Conservation (phyloP, 2,888 invertebrate species). For the Rhyacophila evoluta region DNA sequence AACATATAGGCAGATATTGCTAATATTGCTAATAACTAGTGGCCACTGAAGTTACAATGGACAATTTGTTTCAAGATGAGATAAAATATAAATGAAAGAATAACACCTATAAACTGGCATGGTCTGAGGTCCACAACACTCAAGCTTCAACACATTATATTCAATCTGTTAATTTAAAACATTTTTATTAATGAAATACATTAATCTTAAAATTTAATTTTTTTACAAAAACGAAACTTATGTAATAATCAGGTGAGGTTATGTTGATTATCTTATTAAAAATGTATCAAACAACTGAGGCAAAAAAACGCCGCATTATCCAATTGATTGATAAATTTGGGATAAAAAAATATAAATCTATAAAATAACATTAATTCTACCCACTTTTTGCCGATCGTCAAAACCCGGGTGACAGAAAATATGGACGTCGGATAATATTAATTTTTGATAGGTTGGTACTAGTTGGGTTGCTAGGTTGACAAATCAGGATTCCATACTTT, state of each 20-base stretch:
- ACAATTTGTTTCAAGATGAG: too few species aligned
- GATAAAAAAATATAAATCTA: too few species aligned
- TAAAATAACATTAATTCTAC: not conserved
- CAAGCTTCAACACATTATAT: too few species aligned
- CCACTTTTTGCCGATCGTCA: constrained; percentile 18
- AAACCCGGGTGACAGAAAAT: constrained; percentile 13
- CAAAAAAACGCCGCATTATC: not conserved
- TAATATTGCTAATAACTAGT: too few species aligned
- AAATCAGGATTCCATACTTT: too few species aligned
- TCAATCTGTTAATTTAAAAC: too few species aligned
- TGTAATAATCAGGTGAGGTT: constrained; percentile 17
- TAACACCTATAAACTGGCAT: too few species aligned
- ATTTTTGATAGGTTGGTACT: not conserved
- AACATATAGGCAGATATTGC: too few species aligned
- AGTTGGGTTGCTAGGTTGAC: not conserved
- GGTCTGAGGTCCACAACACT: too few species aligned
- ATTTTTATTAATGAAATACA: too few species aligned
- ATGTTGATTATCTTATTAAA: not conserved
- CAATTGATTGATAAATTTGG: not conserved
- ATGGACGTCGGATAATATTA: not conserved
- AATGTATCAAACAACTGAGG: not conserved
- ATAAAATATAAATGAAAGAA: too few species aligned
- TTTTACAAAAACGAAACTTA: not conserved
- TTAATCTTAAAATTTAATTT: not conserved
- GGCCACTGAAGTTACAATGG: too few species aligned